Base-by-base conservation (phyloP, 2,888 invertebrate species). In the Drosophila macrothrix region DNA sequence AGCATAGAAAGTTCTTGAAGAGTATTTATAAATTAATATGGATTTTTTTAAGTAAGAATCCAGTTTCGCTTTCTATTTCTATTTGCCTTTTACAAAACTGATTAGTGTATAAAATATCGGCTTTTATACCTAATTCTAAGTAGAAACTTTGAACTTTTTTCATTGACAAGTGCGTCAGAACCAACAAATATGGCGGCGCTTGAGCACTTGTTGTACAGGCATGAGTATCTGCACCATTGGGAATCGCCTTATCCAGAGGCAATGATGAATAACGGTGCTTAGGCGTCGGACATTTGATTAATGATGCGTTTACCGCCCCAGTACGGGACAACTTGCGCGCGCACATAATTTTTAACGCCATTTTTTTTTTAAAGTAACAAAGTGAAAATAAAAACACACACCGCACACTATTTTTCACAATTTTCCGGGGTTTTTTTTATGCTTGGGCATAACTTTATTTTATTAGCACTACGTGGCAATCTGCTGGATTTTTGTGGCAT, bases 401-500 rank as follows among this genome's bases (percentile, higher is more conserved):
- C 53, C 61, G 70, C 67, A 78, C 84, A 88, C 90, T 89, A 90
- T 88, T 90, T 80, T 76, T 86, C 79, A 74, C 70, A 86, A 85
- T 83, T 80, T 84, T 78, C 73, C 50, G 73, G 62, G 63, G 56
- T 33, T 73, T 82, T 82, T 82, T 87, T 90, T 90, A 83, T 89
- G 80, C 71, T 68, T 69, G 84, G 70, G 67, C 87, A 89, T 90
- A 90, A 90, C 88, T 90, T 90, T 88, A 90, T 88, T 88, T 88
- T 88, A 87, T 88, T 87, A 91, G 90, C 90, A 89, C 83, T 88
- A 87, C 90, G 88, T 90, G 88, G 91, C 91, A 88, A 90, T 88
- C 88, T 88, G 91, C 79, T 90, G 90, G 88, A 87, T 91, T 88
- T 90, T 79, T 73, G 73, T 67, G 76, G 91, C 90, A 88, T 88